phyloP scores from a whole-genome alignment of 2,888 invertebrate species.

The Heliconius sara region DNA sequence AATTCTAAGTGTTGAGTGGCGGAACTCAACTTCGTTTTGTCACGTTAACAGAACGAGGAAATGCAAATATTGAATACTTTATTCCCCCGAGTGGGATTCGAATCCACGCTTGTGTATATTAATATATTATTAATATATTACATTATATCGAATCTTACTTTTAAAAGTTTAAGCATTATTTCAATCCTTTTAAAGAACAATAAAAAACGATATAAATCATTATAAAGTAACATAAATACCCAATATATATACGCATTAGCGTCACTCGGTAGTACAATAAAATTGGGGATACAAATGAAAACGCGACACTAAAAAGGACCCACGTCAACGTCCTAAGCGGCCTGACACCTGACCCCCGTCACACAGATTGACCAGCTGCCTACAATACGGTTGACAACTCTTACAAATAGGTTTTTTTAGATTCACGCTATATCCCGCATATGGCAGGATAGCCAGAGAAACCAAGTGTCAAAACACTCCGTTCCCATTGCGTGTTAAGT shows the following conservation, averaged over 20 bases:
- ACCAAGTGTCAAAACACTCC: neutral
- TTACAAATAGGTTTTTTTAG: neutral
- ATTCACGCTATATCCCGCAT: neutral
- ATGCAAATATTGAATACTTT: too few species aligned
- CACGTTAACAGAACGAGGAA: too few species aligned
- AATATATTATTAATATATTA: too few species aligned
- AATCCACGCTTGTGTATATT: too few species aligned
- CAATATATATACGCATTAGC: neutral
- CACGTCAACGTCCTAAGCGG: constrained; percentile 34
- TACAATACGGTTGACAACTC: constrained; percentile 17
- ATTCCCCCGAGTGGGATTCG: too few species aligned
- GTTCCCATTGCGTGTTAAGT: neutral
- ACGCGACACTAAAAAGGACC: constrained; percentile 33
- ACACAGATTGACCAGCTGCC: constrained; percentile 32
- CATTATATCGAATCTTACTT: too few species aligned
- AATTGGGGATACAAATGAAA: constrained; percentile 27
- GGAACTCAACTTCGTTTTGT: too few species aligned
- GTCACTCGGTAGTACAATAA: constrained; percentile 22
- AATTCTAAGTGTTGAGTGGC: too few species aligned
- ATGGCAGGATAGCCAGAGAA: neutral
- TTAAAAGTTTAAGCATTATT: too few species aligned
- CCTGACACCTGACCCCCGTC: constrained; percentile 30
- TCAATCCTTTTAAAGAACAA: neutral
- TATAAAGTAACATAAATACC: neutral
- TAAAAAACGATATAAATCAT: neutral